Evolutionary conservation across 1,140 invertebrate genomes (phyloP).

Genomic region (Lepidurus packardi): DNA sequence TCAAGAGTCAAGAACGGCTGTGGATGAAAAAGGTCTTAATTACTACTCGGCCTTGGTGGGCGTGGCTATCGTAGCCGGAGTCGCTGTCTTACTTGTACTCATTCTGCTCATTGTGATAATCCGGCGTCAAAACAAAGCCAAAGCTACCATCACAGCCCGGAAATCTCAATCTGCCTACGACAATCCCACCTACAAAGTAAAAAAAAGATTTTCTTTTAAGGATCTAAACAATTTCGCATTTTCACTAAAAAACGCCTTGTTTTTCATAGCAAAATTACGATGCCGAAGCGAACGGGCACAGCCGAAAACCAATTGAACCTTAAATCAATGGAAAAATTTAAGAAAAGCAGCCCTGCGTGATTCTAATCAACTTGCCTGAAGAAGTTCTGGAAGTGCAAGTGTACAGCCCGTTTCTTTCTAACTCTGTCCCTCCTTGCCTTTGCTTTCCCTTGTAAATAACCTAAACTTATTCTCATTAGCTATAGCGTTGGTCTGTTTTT

Average conservation of each 20-base stretch:
- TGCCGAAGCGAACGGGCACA: not conserved
- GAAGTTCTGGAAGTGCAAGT: constrained; percentile 7
- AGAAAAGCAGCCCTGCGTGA: not conserved
- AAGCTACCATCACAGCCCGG: constrained; percentile 53
- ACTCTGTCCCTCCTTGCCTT: not conserved
- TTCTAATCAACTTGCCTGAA: constrained; percentile 22
- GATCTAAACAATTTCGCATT: not conserved
- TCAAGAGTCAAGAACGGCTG: constrained; percentile 22
- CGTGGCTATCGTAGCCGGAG: constrained; percentile 75
- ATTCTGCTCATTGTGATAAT: constrained; percentile 71
- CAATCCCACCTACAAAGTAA: constrained; percentile 87
- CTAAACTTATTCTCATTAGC: not conserved
- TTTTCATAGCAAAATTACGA: not conserved
- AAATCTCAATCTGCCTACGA: constrained; percentile 69
- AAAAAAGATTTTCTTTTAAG: constrained; percentile 47
- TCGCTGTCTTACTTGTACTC: constrained; percentile 71
- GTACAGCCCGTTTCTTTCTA: not conserved
- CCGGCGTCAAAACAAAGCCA: constrained; percentile 58
- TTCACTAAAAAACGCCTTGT: not conserved
- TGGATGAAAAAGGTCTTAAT: constrained; percentile 51
- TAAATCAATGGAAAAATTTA: not conserved
- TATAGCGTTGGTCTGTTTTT: not conserved
- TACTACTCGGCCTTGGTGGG: constrained; percentile 81
- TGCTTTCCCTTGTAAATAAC: not conserved
- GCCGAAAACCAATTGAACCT: not conserved